Base-by-base conservation (phyloP, 2,113 vertebrate species). In the Andinoacara biseriatus region DNA sequence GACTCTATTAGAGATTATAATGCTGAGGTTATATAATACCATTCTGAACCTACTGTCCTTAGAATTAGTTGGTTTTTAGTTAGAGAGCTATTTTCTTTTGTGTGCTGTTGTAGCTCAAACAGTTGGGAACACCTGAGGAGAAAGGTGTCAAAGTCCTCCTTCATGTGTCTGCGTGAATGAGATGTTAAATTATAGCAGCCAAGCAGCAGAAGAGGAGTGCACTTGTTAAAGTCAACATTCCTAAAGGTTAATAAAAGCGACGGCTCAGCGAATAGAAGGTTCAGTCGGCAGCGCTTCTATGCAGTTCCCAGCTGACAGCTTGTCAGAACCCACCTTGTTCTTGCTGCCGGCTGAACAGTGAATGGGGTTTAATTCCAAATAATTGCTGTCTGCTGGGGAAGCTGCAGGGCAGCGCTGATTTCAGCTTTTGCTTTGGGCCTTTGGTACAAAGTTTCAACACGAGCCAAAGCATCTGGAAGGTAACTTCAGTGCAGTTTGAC, bases 291-390 rank as follows among this genome's bases (percentile, higher is more conserved):
- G 61, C 74, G 74, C 74, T 24, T 26, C 58, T 59, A 7, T 60
- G 78, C 54, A 22, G 33, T 46, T 52, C 78, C 72, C 62, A 7
- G 43, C 5, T 78, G 86, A 89, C 84, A 80, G 84, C 81, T 49
- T 80, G 88, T 85, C 88, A 90, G 86, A 57, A 74, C 58, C 8
- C 9, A 84, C 90, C 76, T 85, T 85, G 76, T 63, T 78, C 77
- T 60, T 4, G 74, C 77, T 79, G 65, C 74, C 49, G 81, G 86
- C 86, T 79, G 65, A 83, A 83, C 74, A 67, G 20, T 7, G 60
- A 72, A 78, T 5, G 62, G 60, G 82, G 81, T 88, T 85, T 86
- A 83, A 88, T 86, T 83, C 79, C 65, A 75, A 74, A 80, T 90
- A 88, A 91, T 87, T 85, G 86, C 82, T 85, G 52, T 82, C 76